Percentiles rank a stretch among this genome's conserved stretches.
Conservation (phyloP, 2,113 vertebrate genomes). For the Pandion haliaetus region DNA sequence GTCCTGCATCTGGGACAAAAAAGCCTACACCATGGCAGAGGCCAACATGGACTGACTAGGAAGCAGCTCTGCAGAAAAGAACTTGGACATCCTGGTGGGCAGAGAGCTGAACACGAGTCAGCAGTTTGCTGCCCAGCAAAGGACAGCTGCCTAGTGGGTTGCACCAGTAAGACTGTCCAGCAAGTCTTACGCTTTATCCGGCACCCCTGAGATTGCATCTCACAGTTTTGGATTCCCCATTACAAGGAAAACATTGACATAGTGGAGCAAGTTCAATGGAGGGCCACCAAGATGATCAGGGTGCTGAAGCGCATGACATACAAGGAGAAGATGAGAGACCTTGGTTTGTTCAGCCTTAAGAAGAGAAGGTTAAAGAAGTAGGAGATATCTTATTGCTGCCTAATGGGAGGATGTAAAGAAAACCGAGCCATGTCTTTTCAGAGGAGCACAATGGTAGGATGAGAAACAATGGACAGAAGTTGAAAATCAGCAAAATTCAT, state of each 20-base stretch:
- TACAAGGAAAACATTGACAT: background rate
- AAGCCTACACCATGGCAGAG: background rate
- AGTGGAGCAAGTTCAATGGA: fast-evolving
- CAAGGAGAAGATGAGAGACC: background rate
- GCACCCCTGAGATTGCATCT: background rate
- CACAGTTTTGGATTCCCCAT: background rate
- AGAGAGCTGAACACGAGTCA: background rate
- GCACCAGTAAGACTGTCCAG: background rate
- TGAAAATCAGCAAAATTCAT: background rate
- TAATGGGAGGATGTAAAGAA: background rate
- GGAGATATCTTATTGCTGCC: background rate
- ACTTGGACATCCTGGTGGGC: background rate
- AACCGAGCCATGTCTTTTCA: background rate
- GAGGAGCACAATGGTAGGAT: background rate
- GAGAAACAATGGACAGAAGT: background rate
- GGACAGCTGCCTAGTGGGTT: background rate
- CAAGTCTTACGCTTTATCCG: background rate
- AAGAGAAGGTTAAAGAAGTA: background rate
- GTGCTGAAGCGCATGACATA: background rate
- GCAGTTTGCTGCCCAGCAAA: background rate
- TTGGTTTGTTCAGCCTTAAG: background rate
- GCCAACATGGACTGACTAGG: background rate
- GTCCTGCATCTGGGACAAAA: background rate
- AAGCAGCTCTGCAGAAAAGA: background rate
- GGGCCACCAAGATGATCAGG: background rate